phyloP scores from a whole-genome alignment of 2,888 invertebrate genomes.

The Charanyca ferruginea region DNA sequence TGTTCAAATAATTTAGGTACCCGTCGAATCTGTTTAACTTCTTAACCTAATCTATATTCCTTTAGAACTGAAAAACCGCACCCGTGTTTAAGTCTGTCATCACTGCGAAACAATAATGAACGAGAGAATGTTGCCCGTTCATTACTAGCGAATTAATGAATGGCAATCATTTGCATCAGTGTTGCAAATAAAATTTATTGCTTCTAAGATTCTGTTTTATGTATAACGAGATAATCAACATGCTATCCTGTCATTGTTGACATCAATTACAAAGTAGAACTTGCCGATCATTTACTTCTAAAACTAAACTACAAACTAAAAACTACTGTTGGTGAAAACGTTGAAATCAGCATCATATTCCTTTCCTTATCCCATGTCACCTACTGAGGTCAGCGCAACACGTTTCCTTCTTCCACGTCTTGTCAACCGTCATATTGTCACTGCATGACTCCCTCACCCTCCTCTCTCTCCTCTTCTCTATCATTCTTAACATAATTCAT shows the following conservation, averaged over 20 bases:
- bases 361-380: too few relatives aligned
- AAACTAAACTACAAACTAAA: too few relatives aligned
- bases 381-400: too few relatives aligned
- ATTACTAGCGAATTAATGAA: conserved; percentile 48
- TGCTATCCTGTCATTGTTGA: conserved; percentile 18
- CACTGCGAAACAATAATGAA: conserved; percentile 49
- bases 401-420: too few relatives aligned
- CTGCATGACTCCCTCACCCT: too few relatives aligned
- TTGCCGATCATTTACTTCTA: neutral
- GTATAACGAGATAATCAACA: conserved; percentile 15
- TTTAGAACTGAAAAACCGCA: conserved; percentile 40
- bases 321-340: neutral
- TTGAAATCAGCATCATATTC: too few relatives aligned
- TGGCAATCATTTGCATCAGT: conserved; percentile 32
- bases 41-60: conserved; percentile 32
- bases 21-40: conserved; percentile 25
- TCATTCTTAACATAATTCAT: too few relatives aligned
- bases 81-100: conserved; percentile 52
- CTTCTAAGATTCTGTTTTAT: conserved; percentile 10
- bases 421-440: too few relatives aligned
- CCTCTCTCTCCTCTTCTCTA: too few relatives aligned
- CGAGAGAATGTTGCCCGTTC: conserved; percentile 40
- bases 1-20: conserved; percentile 12
- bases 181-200: conserved; percentile 36
- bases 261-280: neutral